phyloP scores from a whole-genome alignment of 2,888 invertebrate species.

The Perdita meconis region DNA sequence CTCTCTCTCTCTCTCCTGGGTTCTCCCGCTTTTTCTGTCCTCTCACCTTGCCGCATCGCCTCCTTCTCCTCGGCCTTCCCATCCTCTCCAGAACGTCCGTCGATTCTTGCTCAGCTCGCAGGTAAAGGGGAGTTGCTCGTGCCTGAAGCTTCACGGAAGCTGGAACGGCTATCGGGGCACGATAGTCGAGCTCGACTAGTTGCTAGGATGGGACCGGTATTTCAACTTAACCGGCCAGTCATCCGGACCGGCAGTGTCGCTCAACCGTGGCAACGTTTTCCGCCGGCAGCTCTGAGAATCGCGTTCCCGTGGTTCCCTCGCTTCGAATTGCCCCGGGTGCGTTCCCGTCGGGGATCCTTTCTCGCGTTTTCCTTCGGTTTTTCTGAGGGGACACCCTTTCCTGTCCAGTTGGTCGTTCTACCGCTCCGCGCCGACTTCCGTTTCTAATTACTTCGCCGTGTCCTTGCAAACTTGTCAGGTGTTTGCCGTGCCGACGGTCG shows the following conservation, averaged over 20 bases:
- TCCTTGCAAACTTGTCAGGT: slow-evolving; percentile 5
- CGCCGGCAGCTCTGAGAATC: slow-evolving; percentile 44
- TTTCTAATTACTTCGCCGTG: slow-evolving; percentile 26
- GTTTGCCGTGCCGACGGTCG: neutral
- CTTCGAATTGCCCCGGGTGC: slow-evolving; percentile 34
- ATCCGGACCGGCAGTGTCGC: slow-evolving; percentile 73
- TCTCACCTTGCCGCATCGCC: slow-evolving; percentile 11
- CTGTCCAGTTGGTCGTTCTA: neutral
- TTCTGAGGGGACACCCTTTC: slow-evolving; percentile 12
- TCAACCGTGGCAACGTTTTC: slow-evolving; percentile 69
- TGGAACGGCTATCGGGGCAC: slow-evolving; percentile 67
- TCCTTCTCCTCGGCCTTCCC: neutral
- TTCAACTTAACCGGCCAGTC: slow-evolving; percentile 76
- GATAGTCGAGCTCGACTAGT: slow-evolving; percentile 66
- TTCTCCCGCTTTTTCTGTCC: slow-evolving; percentile 31
- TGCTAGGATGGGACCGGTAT: slow-evolving; percentile 78
- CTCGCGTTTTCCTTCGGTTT: neutral
- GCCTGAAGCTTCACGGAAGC: slow-evolving; percentile 74
- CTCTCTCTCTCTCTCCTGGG: slow-evolving; percentile 6
- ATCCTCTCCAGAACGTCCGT: neutral
- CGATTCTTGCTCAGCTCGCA: slow-evolving; percentile 39
- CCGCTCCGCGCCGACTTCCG: slow-evolving; percentile 12
- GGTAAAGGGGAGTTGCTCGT: slow-evolving; percentile 49
- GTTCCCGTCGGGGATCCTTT: too few species aligned
- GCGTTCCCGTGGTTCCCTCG: slow-evolving; percentile 30